These are phyloP conservation scores for Esox niger DNA, from an alignment of 2,113 vertebrate species.

Conservation along the genomic window DNA sequence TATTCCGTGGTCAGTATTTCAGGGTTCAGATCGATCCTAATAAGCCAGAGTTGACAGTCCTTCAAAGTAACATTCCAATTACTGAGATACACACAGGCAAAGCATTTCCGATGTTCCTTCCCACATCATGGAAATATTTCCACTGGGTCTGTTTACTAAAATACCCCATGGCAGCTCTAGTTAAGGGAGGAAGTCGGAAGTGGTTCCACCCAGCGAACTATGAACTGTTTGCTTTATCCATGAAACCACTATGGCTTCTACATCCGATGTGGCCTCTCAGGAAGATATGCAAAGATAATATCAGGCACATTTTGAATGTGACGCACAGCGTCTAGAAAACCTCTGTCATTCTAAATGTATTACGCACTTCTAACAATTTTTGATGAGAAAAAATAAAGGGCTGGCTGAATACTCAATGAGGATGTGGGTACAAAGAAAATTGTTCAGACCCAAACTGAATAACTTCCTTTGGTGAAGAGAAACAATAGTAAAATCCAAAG, in stretches of 20 bases:
- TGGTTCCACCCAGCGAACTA: slow-evolving; percentile 56
- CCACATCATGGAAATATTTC: slow-evolving; percentile 25
- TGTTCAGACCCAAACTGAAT: not conserved
- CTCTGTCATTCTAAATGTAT: not conserved
- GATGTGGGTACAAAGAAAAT: not conserved
- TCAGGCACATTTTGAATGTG: slow-evolving; percentile 27
- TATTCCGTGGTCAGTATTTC: too few relatives aligned
- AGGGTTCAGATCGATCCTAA: too few relatives aligned
- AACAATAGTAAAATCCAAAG: too few relatives aligned
- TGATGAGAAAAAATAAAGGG: not conserved
- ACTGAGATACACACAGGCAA: not conserved
- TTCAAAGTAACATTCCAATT: too few relatives aligned
- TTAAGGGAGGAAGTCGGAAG: slow-evolving; percentile 62
- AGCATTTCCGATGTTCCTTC: not conserved
- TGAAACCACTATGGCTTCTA: slow-evolving; percentile 55
- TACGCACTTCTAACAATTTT: not conserved
- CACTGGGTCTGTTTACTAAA: slow-evolving; percentile 45
- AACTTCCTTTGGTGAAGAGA: too few relatives aligned
- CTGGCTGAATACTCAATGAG: not conserved
- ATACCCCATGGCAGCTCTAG: slow-evolving; percentile 46
- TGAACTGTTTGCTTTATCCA: slow-evolving; percentile 55
- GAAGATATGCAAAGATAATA: slow-evolving; percentile 27
- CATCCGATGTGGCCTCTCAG: slow-evolving; percentile 57
- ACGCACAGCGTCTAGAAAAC: slow-evolving; percentile 16
- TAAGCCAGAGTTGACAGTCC: too few relatives aligned